Conservation (phyloP, 2,113 vertebrate species). For the Pseudolaguvia tuberculata region DNA sequence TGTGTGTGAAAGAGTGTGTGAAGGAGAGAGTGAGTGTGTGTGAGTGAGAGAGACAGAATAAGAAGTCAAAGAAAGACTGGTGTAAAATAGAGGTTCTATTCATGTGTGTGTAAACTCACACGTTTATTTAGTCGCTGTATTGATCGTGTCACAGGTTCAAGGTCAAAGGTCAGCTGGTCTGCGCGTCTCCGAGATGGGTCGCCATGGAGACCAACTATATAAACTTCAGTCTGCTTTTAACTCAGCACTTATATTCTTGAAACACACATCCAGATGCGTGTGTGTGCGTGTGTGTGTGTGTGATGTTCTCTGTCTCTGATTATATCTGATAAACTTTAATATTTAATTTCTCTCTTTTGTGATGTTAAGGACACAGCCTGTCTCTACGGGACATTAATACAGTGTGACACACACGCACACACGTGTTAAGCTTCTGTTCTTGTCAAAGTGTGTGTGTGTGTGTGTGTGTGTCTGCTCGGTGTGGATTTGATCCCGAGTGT, state of each 20-base stretch:
- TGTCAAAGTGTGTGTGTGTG: too few relatives aligned
- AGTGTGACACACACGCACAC: conserved; percentile 59
- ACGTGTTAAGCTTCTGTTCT: too few relatives aligned
- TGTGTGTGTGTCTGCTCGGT: conserved; percentile 68
- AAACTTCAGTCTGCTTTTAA: conserved; percentile 35
- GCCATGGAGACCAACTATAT: conserved; percentile 39
- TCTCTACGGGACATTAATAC: conserved; percentile 1
- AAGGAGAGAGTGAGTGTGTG: background rate
- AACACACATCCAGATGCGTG: background rate
- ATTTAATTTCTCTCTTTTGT: conserved; percentile 29
- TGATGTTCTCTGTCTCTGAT: conserved; percentile 13
- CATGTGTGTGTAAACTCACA: conserved; percentile 35
- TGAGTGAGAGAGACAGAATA: background rate
- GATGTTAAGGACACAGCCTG: conserved; percentile 8
- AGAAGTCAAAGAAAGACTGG: conserved; percentile 10
- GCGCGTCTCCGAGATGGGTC: conserved; percentile 20
- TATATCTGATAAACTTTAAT: conserved; percentile 23
- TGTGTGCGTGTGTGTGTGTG: conserved; percentile 20
- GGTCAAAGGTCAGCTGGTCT: conserved; percentile 28
- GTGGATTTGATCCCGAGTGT: conserved; percentile 66
- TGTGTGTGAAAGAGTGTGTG: conserved; percentile 6
- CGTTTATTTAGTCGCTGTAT: conserved; percentile 39
- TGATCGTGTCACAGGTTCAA: conserved; percentile 41
- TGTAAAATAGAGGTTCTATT: conserved; percentile 48
- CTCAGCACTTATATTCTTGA: conserved; percentile 29